Conservation (phyloP, 2,888 invertebrate genomes). For the Stenurella melanura region DNA sequence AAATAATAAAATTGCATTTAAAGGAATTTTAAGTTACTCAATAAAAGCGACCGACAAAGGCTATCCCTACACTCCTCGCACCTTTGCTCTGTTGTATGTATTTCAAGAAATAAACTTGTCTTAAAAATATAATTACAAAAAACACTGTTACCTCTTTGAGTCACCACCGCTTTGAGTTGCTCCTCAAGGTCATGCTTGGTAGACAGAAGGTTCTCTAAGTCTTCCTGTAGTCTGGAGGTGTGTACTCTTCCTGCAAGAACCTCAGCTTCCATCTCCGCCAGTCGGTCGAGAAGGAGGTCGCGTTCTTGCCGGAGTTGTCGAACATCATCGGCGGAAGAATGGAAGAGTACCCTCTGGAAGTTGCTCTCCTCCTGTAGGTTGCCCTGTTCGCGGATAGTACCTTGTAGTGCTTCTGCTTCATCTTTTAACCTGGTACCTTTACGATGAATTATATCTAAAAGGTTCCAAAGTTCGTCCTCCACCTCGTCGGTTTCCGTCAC, state of each 20-base stretch:
- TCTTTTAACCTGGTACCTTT: conserved; percentile 80
- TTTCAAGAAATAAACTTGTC: too few relatives aligned
- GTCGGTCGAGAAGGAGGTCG: conserved; percentile 81
- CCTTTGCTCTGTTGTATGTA: too few relatives aligned
- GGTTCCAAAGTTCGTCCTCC: conserved; percentile 85
- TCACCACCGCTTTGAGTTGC: conserved; percentile 76
- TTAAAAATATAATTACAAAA: too few relatives aligned
- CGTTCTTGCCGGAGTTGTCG: conserved; percentile 82
- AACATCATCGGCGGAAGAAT: conserved; percentile 76
- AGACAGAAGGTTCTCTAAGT: conserved; percentile 77
- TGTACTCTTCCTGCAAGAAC: conserved; percentile 80
- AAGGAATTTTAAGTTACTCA: too few relatives aligned
- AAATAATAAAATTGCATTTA: too few relatives aligned
- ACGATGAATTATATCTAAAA: conserved; percentile 90
- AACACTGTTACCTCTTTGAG: conserved; percentile 72
- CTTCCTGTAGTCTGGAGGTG: conserved; percentile 80
- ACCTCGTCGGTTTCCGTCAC: conserved; percentile 50
- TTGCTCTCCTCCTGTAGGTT: conserved; percentile 66
- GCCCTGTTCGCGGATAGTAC: conserved; percentile 82
- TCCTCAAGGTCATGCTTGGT: conserved; percentile 79
- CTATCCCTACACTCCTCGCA: too few relatives aligned
- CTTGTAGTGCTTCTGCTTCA: conserved; percentile 75
- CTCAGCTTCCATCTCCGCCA: conserved; percentile 87
- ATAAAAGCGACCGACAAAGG: too few relatives aligned
- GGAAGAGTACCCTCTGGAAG: conserved; percentile 69